Evolutionary conservation across 2,113 vertebrate species (phyloP), one percentile per base, ranked within the genome.

Genomic region (Oryzias woworae): DNA sequence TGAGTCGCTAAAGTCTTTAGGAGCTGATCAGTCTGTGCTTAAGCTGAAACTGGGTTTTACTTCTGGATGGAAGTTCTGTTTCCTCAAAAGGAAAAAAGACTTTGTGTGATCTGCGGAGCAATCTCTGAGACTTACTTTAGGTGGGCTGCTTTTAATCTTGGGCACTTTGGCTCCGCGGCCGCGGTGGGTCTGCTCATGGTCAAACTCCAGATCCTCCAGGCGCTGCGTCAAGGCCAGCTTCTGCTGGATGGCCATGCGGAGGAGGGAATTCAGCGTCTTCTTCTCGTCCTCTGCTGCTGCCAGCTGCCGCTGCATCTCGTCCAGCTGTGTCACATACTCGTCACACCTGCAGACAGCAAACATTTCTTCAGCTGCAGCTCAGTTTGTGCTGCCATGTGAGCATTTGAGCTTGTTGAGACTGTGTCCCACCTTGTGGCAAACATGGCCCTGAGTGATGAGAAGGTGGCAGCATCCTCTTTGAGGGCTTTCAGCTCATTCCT

Each of bases 181-280:
- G 45, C 96, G 94, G 69, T 95, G 85, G 36, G 92, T 94, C 93
- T 98, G 96, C 93, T 99, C 97, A 0, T 98, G 92, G 90, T 99
- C 97, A 31, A 98, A 98, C 91, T 99, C 97, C 91, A 99, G 94
- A 82, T 99, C 97, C 85, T 99, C 97, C 82, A 99, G 90, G 2
- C 97, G 92, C 78, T 99, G 97, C 17, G 97, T 99, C 69, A 99
- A 88, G 47, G 97, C 96, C 78, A 99, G 92, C 75, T 99, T 99
- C 92, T 99, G 97, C 89, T 99, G 97, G 85, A 99, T 99, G 50
- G 97, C 97, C 96, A 99, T 98, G 54, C 95, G 93, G 52, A 99
- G 92, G 75, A 99, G 93, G 61, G 96, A 98, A 90, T 99, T 98
- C 53, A 99, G 77, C 10, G 97, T 99, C 93, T 98, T 98, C 90